Evolutionary conservation across 2,113 vertebrate genomes (phyloP).

Genomic region (Hiodon alosoides): DNA sequence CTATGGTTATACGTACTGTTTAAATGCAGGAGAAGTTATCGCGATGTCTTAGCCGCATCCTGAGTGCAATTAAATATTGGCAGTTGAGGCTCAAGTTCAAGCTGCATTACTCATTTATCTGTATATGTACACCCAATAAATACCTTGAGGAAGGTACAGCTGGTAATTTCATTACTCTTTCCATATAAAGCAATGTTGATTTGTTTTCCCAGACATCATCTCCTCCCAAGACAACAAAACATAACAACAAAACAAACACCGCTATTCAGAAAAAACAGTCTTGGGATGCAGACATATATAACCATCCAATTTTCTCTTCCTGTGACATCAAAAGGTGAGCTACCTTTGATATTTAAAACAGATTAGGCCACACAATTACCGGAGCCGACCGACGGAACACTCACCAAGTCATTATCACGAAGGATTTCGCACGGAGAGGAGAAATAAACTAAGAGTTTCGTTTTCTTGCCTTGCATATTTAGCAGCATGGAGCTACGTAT

Average conservation of each 20-base stretch:
- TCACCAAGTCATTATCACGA: not conserved
- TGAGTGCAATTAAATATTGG: not conserved
- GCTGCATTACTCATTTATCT: not conserved
- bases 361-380: slow-evolving; percentile 1
- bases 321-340: slow-evolving; percentile 26
- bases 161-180: slow-evolving; percentile 21
- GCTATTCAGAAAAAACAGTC: not conserved
- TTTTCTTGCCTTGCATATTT: too few species aligned
- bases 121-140: not conserved
- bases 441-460: not conserved
- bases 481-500: too few species aligned
- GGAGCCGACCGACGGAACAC: not conserved
- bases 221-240: slow-evolving; percentile 12
- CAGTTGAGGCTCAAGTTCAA: not conserved
- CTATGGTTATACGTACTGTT: too few species aligned
- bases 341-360: slow-evolving; percentile 10
- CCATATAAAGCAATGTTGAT: slow-evolving; percentile 10
- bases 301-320: slow-evolving; percentile 6
- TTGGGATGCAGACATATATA: not conserved
- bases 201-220: not conserved
- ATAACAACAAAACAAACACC: slow-evolving; percentile 20
- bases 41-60: not conserved
- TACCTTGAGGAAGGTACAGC: not conserved
- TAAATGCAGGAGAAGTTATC: not conserved
- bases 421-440: not conserved